phyloP scores from a whole-genome alignment of 2,113 vertebrate species.

The Scomber colias region DNA sequence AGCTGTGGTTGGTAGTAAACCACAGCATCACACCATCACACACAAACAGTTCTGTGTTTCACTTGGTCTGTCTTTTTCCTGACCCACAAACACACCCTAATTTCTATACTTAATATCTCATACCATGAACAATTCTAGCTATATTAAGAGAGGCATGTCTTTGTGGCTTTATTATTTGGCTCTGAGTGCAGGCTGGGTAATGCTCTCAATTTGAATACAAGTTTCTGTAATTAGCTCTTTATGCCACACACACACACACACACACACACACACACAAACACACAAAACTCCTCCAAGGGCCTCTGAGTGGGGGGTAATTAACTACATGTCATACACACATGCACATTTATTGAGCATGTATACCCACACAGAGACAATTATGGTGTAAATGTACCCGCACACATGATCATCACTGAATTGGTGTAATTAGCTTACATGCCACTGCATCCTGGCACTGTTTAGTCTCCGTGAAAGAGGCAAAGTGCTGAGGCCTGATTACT shows the following conservation, averaged over 20 bases:
- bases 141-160: conserved; percentile 40
- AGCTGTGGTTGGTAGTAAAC: conserved; percentile 6
- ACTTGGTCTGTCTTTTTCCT: conserved; percentile 1
- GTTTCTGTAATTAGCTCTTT: conserved; percentile 21
- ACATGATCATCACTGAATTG: background rate
- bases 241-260: conserved; percentile 3
- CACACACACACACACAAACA: background rate
- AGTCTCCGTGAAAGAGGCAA: conserved; percentile 7
- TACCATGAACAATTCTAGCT: conserved; percentile 33
- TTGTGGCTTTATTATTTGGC: background rate
- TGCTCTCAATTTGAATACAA: conserved; percentile 5
- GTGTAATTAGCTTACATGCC: conserved; percentile 2
- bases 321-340: background rate
- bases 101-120: conserved; percentile 1
- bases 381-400: background rate
- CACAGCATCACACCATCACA: background rate
- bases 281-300: background rate
- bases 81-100: background rate
- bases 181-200: background rate
- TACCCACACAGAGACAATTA: background rate
- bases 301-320: background rate
- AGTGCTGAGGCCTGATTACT: background rate
- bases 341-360: background rate
- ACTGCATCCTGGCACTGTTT: background rate
- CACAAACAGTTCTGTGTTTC: background rate